Evolutionary conservation across 2,888 invertebrate genomes (phyloP), one percentile per base, ranked within the genome.

Genomic region (Cremastinae sp.): DNA sequence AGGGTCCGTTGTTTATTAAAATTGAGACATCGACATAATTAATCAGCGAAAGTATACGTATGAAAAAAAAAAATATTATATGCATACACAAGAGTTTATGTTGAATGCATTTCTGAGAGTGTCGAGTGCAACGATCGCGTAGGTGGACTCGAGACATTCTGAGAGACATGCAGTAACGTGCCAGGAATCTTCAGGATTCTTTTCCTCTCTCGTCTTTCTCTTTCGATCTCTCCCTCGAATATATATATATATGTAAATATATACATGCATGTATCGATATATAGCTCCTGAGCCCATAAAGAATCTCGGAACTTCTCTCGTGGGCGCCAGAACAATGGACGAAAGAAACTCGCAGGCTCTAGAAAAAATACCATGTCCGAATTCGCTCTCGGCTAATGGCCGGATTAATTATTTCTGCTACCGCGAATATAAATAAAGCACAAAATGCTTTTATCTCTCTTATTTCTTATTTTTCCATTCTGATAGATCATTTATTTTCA

Each of bases 321-420:
- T 76, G 76, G 72, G 76, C 66, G 75, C 62, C 75, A 72, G 76
- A 69, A 76, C 76, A 76, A 76, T 76, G 76, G 68, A 64, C 45
- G 73, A 76, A 73, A 69, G 72, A 64, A 76, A 69, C 73, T 62
- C 47, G 38, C 68, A 62, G 53, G 53, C 58, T 61, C 62, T 56
- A 16, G 22, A 43, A 53, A 41, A 47, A 18, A 10, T 18, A 59
- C 34, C 16, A 12, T 75, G 62, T 58, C 49, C 66, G 12, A 43
- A 56, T 68, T 28, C 62, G 72, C 72, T 72, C 58, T 66, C 68
- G 75, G 75, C 75, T 75, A 75, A 75, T 75, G 75, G 75, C 58
- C 76, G 76, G 73, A 76, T 76, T 73, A 76, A 76, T 76, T 76
- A 76, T 76, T 73, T 64, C 64, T 69, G 73, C 76, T 72, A 73